Evolutionary conservation across 1,140 invertebrate genomes (phyloP).

Genomic region (Penaeus vannamei): DNA sequence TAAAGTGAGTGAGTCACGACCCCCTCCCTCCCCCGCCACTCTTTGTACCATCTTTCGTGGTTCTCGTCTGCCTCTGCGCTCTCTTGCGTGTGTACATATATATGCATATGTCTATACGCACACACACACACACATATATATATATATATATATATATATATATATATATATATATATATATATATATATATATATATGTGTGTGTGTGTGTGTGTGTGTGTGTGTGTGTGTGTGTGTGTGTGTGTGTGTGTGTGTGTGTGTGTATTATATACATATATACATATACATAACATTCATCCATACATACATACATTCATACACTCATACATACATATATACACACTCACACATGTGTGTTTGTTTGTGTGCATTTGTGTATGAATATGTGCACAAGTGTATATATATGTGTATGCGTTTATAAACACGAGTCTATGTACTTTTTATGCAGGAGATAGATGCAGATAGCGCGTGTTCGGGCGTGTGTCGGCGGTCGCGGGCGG

Average conservation of each 20-base stretch:
- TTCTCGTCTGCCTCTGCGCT: too few relatives aligned
- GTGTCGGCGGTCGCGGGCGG: background rate
- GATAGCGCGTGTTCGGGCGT: too few relatives aligned
- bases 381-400: background rate
- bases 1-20: too few relatives aligned
- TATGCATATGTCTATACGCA: background rate
- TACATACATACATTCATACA: background rate
- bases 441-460: too few relatives aligned
- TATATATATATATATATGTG: background rate
- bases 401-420: background rate
- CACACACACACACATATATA: background rate
- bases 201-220: background rate
- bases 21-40: background rate
- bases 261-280: background rate
- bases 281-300: background rate
- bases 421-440: too few relatives aligned
- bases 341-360: background rate
- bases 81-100: background rate
- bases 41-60: background rate
- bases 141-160: background rate
- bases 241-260: background rate
- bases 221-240: background rate
- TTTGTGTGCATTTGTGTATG: too few relatives aligned
- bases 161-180: background rate
- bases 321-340: slow-evolving; percentile 23